phyloP scores from a whole-genome alignment of 2,888 invertebrate genomes.

The Phyllotreta striolata region DNA sequence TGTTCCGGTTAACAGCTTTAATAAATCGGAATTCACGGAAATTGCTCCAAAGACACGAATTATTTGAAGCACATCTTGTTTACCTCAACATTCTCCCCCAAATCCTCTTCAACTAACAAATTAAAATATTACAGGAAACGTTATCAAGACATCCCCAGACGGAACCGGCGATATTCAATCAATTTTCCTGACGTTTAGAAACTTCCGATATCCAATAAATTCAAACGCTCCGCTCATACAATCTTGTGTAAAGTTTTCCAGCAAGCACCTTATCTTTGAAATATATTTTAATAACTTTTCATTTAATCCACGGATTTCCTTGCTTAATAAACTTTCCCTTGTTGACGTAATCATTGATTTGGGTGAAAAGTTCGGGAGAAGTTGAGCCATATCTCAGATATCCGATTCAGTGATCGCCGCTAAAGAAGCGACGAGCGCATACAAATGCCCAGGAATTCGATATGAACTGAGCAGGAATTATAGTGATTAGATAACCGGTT shows the following conservation, averaged over 20 bases:
- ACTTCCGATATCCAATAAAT: too few relatives aligned
- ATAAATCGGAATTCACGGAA: too few relatives aligned
- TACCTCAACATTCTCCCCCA: too few relatives aligned
- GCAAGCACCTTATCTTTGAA: constrained; percentile 7
- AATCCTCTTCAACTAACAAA: too few relatives aligned
- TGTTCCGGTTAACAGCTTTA: too few relatives aligned
- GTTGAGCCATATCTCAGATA: constrained; percentile 34
- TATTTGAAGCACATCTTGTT: too few relatives aligned
- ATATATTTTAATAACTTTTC: constrained; percentile 19
- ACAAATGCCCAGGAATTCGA: constrained; percentile 24
- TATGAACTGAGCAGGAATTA: constrained; percentile 24
- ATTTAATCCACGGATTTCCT: constrained; percentile 10
- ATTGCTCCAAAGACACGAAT: too few relatives aligned
- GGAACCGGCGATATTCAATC: too few relatives aligned
- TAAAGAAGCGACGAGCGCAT: constrained; percentile 28
- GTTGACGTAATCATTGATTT: constrained; percentile 44
- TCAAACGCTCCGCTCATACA: constrained; percentile 4
- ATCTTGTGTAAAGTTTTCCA: constrained; percentile 10
- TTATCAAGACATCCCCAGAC: too few relatives aligned
- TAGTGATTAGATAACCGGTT: constrained; percentile 13
- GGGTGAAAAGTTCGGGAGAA: constrained; percentile 33
- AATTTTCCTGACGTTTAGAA: too few relatives aligned
- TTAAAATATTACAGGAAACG: too few relatives aligned
- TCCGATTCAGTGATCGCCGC: constrained; percentile 32
- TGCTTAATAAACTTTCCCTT: constrained; percentile 25